Evolutionary conservation across 2,113 vertebrate species (phyloP).

Genomic region (Melierax canorus): DNA sequence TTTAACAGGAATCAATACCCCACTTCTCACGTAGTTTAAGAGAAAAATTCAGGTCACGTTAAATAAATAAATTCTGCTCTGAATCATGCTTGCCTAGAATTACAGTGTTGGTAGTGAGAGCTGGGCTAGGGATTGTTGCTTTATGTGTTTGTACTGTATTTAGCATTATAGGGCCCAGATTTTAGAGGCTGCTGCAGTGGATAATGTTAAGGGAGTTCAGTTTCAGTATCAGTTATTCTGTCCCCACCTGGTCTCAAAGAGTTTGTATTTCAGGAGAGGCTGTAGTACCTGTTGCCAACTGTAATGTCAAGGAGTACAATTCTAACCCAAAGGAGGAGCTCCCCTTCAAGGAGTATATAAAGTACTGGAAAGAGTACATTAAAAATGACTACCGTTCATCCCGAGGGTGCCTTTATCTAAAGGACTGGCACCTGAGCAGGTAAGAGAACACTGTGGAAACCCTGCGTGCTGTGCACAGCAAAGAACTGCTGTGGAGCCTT

Average conservation of each 20-base stretch:
- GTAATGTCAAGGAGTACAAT: slow-evolving; percentile 89
- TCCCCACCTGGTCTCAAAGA: neutral
- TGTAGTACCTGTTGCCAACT: slow-evolving; percentile 92
- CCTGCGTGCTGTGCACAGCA: neutral
- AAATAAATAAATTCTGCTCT: neutral
- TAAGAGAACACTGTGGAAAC: slow-evolving; percentile 6
- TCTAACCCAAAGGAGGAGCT: slow-evolving; percentile 91
- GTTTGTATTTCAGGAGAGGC: slow-evolving; percentile 78
- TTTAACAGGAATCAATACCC: neutral
- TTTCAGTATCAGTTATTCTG: neutral
- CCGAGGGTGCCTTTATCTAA: slow-evolving; percentile 90
- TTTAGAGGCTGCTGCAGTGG: no score
- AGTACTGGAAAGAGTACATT: slow-evolving; percentile 89
- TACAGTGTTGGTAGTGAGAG: neutral
- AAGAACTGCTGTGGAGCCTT: neutral
- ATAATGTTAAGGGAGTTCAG: neutral
- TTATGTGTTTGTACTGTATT: neutral
- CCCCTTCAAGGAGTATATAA: slow-evolving; percentile 84
- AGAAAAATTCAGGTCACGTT: neutral
- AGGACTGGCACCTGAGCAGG: slow-evolving; percentile 97
- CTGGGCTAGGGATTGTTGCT: neutral
- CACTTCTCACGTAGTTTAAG: neutral
- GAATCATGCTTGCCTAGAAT: neutral
- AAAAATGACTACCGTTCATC: slow-evolving; percentile 77
- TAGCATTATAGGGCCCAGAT: no score